Conservation (phyloP, 2,113 vertebrate species). For the Saiga tatarica region DNA sequence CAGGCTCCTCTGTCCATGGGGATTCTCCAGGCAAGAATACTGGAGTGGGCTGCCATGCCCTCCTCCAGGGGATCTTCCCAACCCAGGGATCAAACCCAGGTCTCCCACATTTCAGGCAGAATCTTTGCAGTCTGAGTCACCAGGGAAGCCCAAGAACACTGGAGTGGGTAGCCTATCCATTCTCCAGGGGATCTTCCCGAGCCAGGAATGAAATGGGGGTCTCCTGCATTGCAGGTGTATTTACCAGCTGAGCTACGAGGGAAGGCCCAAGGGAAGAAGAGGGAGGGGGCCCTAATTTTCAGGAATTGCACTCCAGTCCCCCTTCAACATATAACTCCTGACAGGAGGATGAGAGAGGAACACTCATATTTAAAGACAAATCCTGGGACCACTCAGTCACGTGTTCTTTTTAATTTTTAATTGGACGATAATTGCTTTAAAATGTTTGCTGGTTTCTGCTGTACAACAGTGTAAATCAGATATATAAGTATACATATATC, state of each 20-base stretch:
- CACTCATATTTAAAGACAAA: neutral
- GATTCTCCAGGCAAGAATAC: neutral
- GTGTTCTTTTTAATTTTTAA: neutral
- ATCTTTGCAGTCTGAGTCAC: neutral
- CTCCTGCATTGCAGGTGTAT: neutral
- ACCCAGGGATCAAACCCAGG: neutral
- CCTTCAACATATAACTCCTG: neutral
- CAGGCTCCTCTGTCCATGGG: neutral
- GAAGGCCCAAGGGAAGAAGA: neutral
- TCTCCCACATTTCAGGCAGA: neutral
- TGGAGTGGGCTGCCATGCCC: neutral
- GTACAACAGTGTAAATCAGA: neutral
- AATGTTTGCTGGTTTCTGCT: neutral
- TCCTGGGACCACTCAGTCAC: neutral
- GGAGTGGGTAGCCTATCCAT: neutral
- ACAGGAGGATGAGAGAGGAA: neutral
- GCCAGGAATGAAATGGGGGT: neutral
- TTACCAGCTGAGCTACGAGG: neutral
- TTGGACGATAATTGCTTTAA: neutral
- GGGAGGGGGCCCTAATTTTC: neutral
- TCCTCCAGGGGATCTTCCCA: neutral
- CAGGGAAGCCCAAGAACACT: neutral
- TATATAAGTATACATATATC: neutral
- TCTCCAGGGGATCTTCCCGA: neutral
- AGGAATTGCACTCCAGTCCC: neutral